Evolutionary conservation across 2,113 vertebrate species (phyloP).

Genomic region (Pantherophis guttatus): DNA sequence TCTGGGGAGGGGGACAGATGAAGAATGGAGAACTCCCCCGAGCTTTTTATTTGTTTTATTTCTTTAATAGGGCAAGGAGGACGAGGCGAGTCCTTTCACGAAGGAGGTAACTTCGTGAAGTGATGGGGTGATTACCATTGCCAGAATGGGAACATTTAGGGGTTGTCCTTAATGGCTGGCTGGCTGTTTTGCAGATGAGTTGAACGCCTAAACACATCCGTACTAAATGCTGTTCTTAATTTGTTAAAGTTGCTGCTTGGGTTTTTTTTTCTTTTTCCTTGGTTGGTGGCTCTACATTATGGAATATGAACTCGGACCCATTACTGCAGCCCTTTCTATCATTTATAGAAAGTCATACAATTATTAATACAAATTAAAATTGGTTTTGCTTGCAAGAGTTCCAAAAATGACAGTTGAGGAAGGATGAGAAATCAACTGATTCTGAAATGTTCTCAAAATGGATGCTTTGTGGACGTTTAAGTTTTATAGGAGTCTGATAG

Average conservation of each 20-base stretch:
- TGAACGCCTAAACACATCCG: background rate
- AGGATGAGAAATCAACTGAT: slow-evolving; percentile 45
- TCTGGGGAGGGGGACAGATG: background rate
- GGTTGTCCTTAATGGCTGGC: background rate
- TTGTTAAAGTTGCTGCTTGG: background rate
- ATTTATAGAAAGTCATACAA: background rate
- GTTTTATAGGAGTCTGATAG: slow-evolving; percentile 79
- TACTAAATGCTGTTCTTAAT: slow-evolving; percentile 2
- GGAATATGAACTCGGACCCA: slow-evolving; percentile 22
- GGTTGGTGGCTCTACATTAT: background rate
- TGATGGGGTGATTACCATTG: background rate
- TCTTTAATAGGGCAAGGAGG: background rate
- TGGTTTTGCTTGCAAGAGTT: slow-evolving; percentile 29
- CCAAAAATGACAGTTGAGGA: slow-evolving; percentile 38
- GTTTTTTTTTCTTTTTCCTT: too few species aligned
- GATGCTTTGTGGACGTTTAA: slow-evolving; percentile 80
- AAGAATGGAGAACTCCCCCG: background rate
- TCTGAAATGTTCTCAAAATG: slow-evolving; percentile 74
- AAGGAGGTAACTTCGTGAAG: background rate
- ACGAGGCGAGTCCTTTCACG: background rate
- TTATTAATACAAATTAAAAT: slow-evolving; percentile 12
- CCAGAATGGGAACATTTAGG: background rate
- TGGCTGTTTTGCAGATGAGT: background rate
- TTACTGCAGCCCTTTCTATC: background rate
- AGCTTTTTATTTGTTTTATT: background rate